A percentile compares a stretch with the other conserved stretches of the same genome.
Evolutionary conservation across 1,140 invertebrate species (phyloP).

Genomic region (Schlechtendalia chinensis): DNA sequence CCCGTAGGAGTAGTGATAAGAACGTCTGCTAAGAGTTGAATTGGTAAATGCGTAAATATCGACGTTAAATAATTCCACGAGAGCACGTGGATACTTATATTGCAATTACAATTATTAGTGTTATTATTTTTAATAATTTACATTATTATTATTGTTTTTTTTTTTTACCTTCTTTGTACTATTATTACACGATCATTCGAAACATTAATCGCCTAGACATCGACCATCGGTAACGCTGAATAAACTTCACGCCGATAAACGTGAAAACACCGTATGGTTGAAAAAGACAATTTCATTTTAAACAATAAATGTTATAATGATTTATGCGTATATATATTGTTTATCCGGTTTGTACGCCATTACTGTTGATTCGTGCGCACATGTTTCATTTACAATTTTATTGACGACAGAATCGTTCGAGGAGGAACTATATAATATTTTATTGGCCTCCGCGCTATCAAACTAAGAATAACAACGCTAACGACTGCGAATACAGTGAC

Average conservation of each 20-base stretch:
- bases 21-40: not conserved
- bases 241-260: not conserved
- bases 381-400: slow-evolving; percentile 1
- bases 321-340: too few relatives aligned
- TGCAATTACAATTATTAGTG: too few relatives aligned
- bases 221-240: too few relatives aligned
- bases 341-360: not conserved
- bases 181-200: too few relatives aligned
- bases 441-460: not conserved
- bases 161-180: too few relatives aligned
- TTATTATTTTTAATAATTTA: too few relatives aligned
- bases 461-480: slow-evolving; percentile 1
- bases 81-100: not conserved
- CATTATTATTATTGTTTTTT: too few relatives aligned
- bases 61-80: not conserved
- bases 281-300: too few relatives aligned
- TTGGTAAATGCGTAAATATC: too few relatives aligned
- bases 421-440: slow-evolving; percentile 3
- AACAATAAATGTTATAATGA: too few relatives aligned
- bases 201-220: too few relatives aligned
- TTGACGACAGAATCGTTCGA: not conserved
- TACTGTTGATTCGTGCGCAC: not conserved
- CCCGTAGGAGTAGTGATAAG: not conserved
- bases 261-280: too few relatives aligned
- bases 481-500: not conserved